phyloP scores from a whole-genome alignment of 2,113 vertebrate species.

The Oxyruncus cristatus region DNA sequence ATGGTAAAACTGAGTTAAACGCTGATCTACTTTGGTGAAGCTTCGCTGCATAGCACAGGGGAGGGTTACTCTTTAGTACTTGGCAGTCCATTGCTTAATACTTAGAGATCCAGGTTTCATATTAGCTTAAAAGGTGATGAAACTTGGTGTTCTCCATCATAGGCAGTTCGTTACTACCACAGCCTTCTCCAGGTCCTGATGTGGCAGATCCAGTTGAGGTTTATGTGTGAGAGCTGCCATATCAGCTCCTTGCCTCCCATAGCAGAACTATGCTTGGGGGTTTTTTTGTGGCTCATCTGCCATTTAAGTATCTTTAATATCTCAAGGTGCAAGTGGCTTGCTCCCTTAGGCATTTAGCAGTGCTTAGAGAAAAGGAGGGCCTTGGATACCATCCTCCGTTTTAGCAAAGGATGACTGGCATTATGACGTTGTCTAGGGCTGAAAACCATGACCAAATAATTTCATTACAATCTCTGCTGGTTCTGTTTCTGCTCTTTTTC shows the following conservation, averaged over 20 bases:
- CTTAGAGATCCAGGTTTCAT: not conserved
- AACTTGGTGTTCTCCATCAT: not conserved
- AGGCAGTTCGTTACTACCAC: not conserved
- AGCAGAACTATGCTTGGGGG: not conserved
- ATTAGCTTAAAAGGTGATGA: not conserved
- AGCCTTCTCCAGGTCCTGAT: not conserved
- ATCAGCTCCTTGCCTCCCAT: not conserved
- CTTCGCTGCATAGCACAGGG: not conserved
- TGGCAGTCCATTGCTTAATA: not conserved
- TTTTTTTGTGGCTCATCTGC: not conserved
- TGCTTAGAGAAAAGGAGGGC: not conserved
- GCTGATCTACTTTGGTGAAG: not conserved
- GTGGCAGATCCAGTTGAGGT: not conserved
- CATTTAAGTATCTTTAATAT: not conserved
- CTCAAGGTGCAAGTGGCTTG: not conserved
- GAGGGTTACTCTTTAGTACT: not conserved
- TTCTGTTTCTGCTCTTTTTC: not conserved
- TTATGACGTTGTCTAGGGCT: not conserved
- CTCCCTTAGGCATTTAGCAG: not conserved
- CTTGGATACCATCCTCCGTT: not conserved
- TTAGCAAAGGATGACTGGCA: not conserved
- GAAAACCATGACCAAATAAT: not conserved
- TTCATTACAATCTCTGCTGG: not conserved
- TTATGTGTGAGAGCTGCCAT: not conserved
- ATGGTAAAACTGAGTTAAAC: not conserved